Conservation (phyloP, 2,113 vertebrate species). For the pig (Sus scrofa) region T2T-Sscrofa CM000812.6:174664001-174664500, state of each 20-base stretch:
- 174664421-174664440: constrained; percentile 98
- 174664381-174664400: constrained; percentile 93
- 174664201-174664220: neutral
- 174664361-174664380: constrained; percentile 95
- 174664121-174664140: neutral
- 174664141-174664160: neutral
- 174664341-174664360: constrained; percentile 96
- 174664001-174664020: neutral
- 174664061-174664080: neutral
- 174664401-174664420: constrained; percentile 96
- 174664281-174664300: neutral
- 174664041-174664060: neutral
- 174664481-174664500: constrained; percentile 97
- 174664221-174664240: neutral
- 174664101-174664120: neutral
- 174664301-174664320: constrained; percentile 88
- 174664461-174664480: constrained; percentile 96
- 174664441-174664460: constrained; percentile 96
- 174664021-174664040: neutral
- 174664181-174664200: neutral
- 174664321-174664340: constrained; percentile 93
- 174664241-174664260: neutral
- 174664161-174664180: neutral
- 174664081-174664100: neutral
- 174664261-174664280: neutral